Base-by-base conservation (phyloP, 2,888 invertebrate genomes). In the Neoascia interrupta region DNA sequence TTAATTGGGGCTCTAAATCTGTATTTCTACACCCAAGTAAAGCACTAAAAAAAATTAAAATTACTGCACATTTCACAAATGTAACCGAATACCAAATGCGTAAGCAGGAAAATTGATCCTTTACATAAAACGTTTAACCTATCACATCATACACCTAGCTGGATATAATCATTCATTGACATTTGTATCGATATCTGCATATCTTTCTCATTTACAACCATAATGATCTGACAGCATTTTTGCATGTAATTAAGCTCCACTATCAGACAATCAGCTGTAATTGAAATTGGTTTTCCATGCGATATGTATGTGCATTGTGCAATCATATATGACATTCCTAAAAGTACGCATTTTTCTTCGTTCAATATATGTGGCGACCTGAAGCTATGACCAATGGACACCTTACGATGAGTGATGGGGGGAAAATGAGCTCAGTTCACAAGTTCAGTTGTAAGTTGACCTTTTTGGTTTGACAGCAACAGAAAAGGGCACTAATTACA, bases 401-500 rank as follows among this genome's bases (percentile, higher is more conserved):
- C 1, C 36, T 53, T n/a, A 31, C 10, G 23, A 51, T 16, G 13
- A 31, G 43, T 18, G 41, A 41, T 15, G 26, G 5, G 21, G 18
- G 26, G 31, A 31, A 73, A 45, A 31, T 53, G 19, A 68, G 36
- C 26, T 39, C 49, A 34, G 3, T 51, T 11, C 45, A 51, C n/a
- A n/a, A n/a, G n/a, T n/a, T n/a, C n/a, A n/a, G n/a, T n/a, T n/a
- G n/a, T 37, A 23, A 39, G 49, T 31, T 76, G 63, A 70, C 56
- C 75, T 70, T 58, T n/a, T 64, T 13, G 53, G 51, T 53, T 70
- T 56, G 70, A 76, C 70, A 56, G 41, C 54, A 36, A 6, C 15
- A 43, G 36, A 56, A 70, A 63, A 76, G 70, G 70, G 58, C 58
- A 64, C 63, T 76, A 70, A 76, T 76, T 76, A 76, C 51, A 45